A percentile compares a stretch with the other conserved stretches of the same genome.
Evolutionary conservation across 2,888 invertebrate genomes (phyloP).

Genomic region (Athalia rosae): DNA sequence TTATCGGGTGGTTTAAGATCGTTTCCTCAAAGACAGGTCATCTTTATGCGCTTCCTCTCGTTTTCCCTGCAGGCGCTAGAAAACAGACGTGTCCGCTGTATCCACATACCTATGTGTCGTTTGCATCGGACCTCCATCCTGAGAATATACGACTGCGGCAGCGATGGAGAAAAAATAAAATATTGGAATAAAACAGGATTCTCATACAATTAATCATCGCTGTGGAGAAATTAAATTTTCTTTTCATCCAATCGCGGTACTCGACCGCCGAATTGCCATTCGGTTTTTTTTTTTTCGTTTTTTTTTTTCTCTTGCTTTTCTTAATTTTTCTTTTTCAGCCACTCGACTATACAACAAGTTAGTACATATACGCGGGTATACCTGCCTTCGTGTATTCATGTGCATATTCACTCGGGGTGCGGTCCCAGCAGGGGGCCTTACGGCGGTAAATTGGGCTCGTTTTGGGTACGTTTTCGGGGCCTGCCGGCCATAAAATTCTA

Average conservation of each 20-base stretch:
- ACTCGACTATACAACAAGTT: no score
- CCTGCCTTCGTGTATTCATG: neutral
- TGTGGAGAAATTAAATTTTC: no score
- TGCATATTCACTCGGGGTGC: constrained; percentile 31
- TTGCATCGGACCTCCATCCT: neutral
- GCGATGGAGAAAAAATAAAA: no score
- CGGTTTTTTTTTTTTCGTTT: no score
- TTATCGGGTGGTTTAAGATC: constrained; percentile 22
- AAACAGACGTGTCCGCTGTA: neutral
- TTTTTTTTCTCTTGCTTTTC: no score
- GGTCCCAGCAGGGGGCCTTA: constrained; percentile 39
- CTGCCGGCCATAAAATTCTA: constrained; percentile 36
- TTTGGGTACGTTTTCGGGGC: constrained; percentile 31
- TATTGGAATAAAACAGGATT: no score
- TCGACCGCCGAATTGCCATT: no score
- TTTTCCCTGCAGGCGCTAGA: constrained; percentile 8
- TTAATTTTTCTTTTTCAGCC: no score
- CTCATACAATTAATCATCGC: no score
- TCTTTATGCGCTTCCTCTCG: constrained; percentile 29
- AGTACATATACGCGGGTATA: no score
- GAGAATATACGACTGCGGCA: constrained; percentile 23
- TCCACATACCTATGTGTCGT: constrained; percentile 1
- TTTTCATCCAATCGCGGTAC: no score
- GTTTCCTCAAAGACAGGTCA: constrained; percentile 30
- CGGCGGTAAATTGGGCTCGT: constrained; percentile 44